These are phyloP conservation scores for Heteromormyrus szaboi DNA, from an alignment of 2,797 vertebrate genomes.

Conservation along the genomic window DNA sequence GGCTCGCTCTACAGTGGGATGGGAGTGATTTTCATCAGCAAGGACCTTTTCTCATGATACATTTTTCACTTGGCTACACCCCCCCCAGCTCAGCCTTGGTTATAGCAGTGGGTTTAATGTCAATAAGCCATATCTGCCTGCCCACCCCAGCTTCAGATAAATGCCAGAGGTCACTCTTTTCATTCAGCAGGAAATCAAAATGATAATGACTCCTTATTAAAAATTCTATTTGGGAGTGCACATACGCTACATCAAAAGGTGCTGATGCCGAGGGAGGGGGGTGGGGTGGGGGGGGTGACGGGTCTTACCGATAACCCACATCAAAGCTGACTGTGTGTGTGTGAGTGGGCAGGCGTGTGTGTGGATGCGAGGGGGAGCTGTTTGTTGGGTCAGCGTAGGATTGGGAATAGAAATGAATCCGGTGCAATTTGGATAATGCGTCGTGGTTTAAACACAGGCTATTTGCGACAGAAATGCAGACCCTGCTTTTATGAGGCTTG, in stretches of 20 bases:
- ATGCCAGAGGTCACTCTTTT: constrained; percentile 58
- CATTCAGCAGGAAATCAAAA: constrained; percentile 62
- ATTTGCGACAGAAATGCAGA: constrained; percentile 53
- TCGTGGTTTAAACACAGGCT: constrained; percentile 57
- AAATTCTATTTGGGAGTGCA: constrained; percentile 61
- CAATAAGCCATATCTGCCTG: constrained; percentile 32
- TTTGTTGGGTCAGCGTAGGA: constrained; percentile 38
- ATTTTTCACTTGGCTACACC: background rate
- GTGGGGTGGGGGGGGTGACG: constrained; percentile 27
- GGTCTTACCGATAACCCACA: constrained; percentile 57
- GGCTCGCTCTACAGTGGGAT: background rate
- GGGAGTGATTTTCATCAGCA: constrained; percentile 18
- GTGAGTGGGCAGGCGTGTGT: constrained; percentile 9
- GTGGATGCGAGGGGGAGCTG: background rate
- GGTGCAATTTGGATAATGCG: constrained; percentile 59
- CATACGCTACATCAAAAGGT: constrained; percentile 63
- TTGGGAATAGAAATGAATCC: constrained; percentile 57
- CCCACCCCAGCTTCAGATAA: constrained; percentile 37
- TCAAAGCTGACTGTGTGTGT: constrained; percentile 51
- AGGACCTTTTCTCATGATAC: constrained; percentile 1
- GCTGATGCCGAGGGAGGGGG: constrained; percentile 37
- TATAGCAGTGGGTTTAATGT: constrained; percentile 29
- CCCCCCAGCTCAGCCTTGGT: constrained; percentile 20
- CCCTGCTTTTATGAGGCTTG: constrained; percentile 48
- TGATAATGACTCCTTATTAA: constrained; percentile 63